Evolutionary conservation across 2,888 invertebrate genomes (phyloP).

Genomic region (Stratiomys singularior): DNA sequence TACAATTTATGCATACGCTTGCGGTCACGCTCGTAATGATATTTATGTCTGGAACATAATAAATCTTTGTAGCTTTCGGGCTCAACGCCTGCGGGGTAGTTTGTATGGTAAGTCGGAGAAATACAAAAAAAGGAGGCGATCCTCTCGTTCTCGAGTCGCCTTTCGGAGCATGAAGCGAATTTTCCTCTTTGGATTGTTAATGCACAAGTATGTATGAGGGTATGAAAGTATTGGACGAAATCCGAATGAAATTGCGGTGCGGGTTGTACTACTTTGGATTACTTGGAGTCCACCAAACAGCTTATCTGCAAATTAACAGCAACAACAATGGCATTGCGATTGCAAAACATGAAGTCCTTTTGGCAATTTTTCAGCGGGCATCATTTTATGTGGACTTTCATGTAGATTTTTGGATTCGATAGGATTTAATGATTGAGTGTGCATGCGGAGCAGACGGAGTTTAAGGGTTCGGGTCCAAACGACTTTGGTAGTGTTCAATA

Average conservation of each 20-base stretch:
- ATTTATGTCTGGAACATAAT: constrained; percentile 48
- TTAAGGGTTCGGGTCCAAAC: too few species aligned
- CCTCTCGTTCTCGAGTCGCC: not conserved
- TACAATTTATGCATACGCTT: constrained; percentile 46
- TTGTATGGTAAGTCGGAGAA: not conserved
- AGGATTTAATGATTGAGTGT: constrained; percentile 31
- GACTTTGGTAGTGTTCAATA: too few species aligned
- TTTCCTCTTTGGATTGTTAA: constrained; percentile 36
- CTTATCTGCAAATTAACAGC: constrained; percentile 42
- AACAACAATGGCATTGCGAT: constrained; percentile 36
- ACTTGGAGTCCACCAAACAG: constrained; percentile 2
- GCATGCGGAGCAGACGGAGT: not conserved
- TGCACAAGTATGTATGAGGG: not conserved
- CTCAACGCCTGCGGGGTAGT: not conserved
- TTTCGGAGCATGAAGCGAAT: constrained; percentile 5
- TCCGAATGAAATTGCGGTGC: constrained; percentile 11
- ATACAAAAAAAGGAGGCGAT: constrained; percentile 1
- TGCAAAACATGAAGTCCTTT: constrained; percentile 43
- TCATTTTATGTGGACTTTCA: constrained; percentile 38
- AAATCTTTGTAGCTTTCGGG: constrained; percentile 42
- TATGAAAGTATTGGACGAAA: not conserved
- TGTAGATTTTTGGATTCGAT: constrained; percentile 29
- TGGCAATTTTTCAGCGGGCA: constrained; percentile 44
- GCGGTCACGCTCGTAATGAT: constrained; percentile 43
- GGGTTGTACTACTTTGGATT: constrained; percentile 17